These are phyloP conservation scores for Gallinago undulata DNA, from an alignment of 2,113 vertebrate species.

Conservation along the genomic window DNA sequence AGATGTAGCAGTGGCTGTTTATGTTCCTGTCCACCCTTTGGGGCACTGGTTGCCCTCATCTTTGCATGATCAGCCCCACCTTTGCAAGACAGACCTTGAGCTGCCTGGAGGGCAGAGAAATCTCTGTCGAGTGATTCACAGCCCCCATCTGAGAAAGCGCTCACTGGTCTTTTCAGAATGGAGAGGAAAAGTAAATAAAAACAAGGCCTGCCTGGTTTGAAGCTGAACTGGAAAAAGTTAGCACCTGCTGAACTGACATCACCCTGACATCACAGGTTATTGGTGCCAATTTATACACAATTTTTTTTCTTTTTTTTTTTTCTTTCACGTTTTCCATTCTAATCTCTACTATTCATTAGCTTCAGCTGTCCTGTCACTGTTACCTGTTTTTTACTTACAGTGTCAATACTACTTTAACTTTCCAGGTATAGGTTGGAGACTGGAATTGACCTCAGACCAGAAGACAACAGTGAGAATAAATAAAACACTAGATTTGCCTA, in stretches of 20 bases:
- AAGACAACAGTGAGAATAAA: not conserved
- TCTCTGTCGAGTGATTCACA: not conserved
- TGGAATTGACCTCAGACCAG: not conserved
- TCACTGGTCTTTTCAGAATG: not conserved
- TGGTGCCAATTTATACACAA: constrained; percentile 25
- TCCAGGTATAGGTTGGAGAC: not conserved
- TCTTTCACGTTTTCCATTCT: not conserved
- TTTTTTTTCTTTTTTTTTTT: not conserved
- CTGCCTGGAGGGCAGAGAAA: not conserved
- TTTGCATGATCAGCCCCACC: not conserved
- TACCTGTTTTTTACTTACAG: not conserved
- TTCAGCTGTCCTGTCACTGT: not conserved
- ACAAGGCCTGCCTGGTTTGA: not conserved
- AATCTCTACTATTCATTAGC: not conserved
- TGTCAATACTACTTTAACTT: not conserved
- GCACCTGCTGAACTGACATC: constrained; percentile 24
- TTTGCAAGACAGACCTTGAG: not conserved
- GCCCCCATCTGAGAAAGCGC: not conserved
- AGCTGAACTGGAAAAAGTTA: constrained; percentile 43
- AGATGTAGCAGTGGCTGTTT: not conserved
- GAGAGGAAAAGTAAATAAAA: constrained; percentile 47
- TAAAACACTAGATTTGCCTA: not conserved
- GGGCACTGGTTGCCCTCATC: not conserved
- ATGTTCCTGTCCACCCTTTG: not conserved
- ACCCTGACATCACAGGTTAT: constrained; percentile 37